Base-by-base conservation (phyloP, 2,797 vertebrate species). In the Gadopsis bispinosus region DNA sequence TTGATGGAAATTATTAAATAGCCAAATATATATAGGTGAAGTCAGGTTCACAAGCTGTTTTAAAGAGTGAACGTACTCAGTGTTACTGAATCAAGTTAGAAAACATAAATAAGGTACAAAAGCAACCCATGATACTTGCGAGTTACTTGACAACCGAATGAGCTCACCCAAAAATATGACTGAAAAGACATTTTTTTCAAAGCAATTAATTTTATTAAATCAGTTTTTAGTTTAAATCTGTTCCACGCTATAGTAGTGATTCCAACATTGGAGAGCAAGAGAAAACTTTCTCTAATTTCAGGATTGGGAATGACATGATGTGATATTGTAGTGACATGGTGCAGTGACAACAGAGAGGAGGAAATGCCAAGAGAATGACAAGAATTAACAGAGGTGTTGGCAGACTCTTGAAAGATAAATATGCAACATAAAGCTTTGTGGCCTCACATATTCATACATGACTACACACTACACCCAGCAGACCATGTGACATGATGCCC, bases 131-230 rank as follows among this genome's bases (percentile, higher is more conserved):
- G 73, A 65, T 58, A 56, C 60, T 50, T 69, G 14, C 26, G 7
- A 64, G 35, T 64, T 50, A 51, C 37, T 29, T 48, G 29, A 54
- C 60, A 59, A 76, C 45, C 48, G 7, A 37, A 4, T 47, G 47
- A 73, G 39, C 45, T 72, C 61, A 68, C 12, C 71, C 29, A 71
- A 66, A 76, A 37, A 66, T 61, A 67, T 13, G 26, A 65, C 14
- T 53, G 19, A 31, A 48, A 66, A 75, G 33, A 19, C 22, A 14
- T 9, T 50, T 70, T 58, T 77, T 75, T 77, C n/a, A 69, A 37
- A 64, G 82, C 82, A 82, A 67, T 89, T 84, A 35, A 70, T 55
- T 72, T 75, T 50, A 72, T 84, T 47, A 73, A 80, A 81, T 60
- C 16, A 81, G 20, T 60, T 70, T 26, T 26, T 26, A 26, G 26